These are phyloP conservation scores for Gymnothorax javanicus DNA, from an alignment of 2,797 vertebrate species.

Conservation along the genomic window DNA sequence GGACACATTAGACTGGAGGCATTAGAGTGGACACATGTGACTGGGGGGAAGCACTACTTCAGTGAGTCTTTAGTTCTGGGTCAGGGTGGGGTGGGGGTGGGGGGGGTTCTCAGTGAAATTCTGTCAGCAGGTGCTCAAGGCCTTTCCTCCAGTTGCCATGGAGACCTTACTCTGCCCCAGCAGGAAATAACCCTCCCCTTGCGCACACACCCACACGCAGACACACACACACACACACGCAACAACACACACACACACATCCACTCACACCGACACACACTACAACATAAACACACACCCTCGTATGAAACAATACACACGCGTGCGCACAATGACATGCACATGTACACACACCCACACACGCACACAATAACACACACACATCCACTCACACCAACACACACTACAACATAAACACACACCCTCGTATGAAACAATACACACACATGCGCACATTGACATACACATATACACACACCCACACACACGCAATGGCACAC, in stretches of 20 bases:
- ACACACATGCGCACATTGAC: not conserved
- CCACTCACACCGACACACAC: no score
- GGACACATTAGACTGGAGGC: no score
- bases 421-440: no score
- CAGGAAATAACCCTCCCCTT: slow-evolving; percentile 35
- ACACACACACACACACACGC: not conserved
- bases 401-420: not conserved
- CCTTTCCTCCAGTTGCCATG: slow-evolving; percentile 37
- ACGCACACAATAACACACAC: not conserved
- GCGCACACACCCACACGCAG: not conserved
- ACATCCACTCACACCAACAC: not conserved
- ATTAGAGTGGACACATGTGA: not conserved
- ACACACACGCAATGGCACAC: not conserved
- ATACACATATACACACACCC: not conserved
- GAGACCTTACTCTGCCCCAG: slow-evolving; percentile 33
- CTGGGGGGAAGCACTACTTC: not conserved
- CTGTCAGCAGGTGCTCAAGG: slow-evolving; percentile 28
- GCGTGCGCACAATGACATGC: not conserved
- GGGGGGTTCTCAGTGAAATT: not conserved
- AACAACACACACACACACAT: not conserved
- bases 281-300: not conserved
- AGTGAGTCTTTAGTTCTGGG: no score
- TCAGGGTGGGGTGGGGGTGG: not conserved
- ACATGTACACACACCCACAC: not conserved
- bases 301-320: not conserved